Base-by-base conservation (phyloP, 2,888 invertebrate genomes). In the Ferdinandea cuprea region DNA sequence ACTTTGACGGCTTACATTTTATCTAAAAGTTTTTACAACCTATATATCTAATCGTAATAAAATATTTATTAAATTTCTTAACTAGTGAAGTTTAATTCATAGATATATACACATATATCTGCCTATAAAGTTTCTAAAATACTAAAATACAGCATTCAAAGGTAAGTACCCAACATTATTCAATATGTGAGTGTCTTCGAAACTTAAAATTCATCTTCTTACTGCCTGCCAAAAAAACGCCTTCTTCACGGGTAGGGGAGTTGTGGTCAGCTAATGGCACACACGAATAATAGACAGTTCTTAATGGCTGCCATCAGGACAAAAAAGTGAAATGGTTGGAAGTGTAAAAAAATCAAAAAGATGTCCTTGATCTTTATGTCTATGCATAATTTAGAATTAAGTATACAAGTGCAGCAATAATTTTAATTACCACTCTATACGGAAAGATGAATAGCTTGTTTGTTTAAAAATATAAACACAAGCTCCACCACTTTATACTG, bases 341-440 rank as follows among this genome's bases (percentile, higher is more conserved):
- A 56, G 37, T 28, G 28, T 25, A 28, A 46, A 32, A 32, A 8
- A n/a, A n/a, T n/a, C 25, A 25, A 25, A 66, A 58, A 65, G 9
- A 32, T 61, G 83, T 83, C 83, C 83, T 83, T 83, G 83, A 83
- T 83, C 83, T 83, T 83, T 58, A 13, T 9, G 59, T 40, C 13
- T 71, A 61, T 81, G 65, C 59, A 77, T 77, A 69, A 65, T 77
- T 66, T 15, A 71, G 40, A 65, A 59, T 54, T 46, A 54, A 71
- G 13, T 25, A 56, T 72, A 46, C 77, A 72, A 83, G 83, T 72
- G 63, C 78, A 37, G 58, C 63, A 68, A 83, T 83, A 83, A 83
- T 83, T 83, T 73, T 83, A 83, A 83, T 83, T 83, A 83, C 83
- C 68, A 54, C 78, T 83, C 72, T 56, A 73, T 56, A 73, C 42